These are phyloP conservation scores for Peromyscus melanophrys DNA, from an alignment of 2,797 vertebrate species.

Conservation along the genomic window DNA sequence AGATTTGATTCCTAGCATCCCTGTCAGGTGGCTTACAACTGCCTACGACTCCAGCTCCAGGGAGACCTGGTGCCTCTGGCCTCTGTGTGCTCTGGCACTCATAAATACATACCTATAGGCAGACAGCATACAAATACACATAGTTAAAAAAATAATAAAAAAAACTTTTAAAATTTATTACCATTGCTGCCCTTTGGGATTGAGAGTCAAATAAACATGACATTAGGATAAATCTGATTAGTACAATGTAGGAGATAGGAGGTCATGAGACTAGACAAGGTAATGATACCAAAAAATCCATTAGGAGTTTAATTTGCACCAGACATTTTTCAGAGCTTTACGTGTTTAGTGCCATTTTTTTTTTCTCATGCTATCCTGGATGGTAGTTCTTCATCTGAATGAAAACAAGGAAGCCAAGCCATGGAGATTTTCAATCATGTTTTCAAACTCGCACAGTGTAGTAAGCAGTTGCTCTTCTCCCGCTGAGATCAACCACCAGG, in stretches of 20 bases:
- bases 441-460: background rate
- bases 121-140: background rate
- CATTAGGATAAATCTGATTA: background rate
- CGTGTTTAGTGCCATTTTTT: background rate
- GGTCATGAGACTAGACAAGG: background rate
- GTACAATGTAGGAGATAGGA: background rate
- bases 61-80: background rate
- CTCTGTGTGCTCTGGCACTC: background rate
- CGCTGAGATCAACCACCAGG: background rate
- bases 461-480: background rate
- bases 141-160: background rate
- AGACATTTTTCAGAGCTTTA: background rate
- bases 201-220: slow-evolving; percentile 25
- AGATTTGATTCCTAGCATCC: background rate
- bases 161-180: background rate
- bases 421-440: slow-evolving; percentile 47
- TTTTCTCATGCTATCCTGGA: background rate
- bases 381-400: background rate
- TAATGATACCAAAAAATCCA: background rate
- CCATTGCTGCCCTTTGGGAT: background rate
- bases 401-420: slow-evolving; percentile 53
- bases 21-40: background rate
- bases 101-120: background rate
- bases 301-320: slow-evolving; percentile 49
- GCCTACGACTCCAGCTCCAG: background rate